These are phyloP conservation scores for Dryas iulia DNA, from an alignment of 1,140 invertebrate genomes.

Conservation along the genomic window DNA sequence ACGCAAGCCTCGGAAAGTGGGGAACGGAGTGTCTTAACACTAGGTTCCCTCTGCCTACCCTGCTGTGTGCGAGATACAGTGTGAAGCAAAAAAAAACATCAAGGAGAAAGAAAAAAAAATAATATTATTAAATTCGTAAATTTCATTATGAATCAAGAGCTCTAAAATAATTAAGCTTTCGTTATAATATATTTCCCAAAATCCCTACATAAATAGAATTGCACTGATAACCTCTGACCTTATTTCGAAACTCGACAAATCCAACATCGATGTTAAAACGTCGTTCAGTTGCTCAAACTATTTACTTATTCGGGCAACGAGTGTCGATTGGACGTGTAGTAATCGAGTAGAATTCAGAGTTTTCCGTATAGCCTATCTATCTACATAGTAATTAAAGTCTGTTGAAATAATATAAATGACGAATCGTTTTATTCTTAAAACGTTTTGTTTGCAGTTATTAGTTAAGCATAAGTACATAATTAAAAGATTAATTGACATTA, in stretches of 20 bases:
- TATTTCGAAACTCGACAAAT: slow-evolving; percentile 38
- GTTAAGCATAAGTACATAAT: too few species aligned
- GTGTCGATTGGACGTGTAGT: slow-evolving; percentile 30
- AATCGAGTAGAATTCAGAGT: slow-evolving; percentile 36
- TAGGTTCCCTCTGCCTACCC: too few species aligned
- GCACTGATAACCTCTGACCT: slow-evolving; percentile 6
- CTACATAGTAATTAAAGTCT: slow-evolving; percentile 31
- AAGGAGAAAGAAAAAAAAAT: too few species aligned
- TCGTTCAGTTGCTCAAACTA: slow-evolving; percentile 46
- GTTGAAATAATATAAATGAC: slow-evolving; percentile 29
- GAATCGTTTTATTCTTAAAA: slow-evolving; percentile 2
- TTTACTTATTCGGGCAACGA: slow-evolving; percentile 53
- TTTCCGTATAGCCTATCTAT: slow-evolving; percentile 26
- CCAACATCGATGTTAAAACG: slow-evolving; percentile 45
- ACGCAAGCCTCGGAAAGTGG: too few species aligned
- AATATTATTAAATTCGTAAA: too few species aligned
- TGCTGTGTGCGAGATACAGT: too few species aligned
- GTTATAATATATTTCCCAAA: not conserved
- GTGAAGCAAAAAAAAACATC: too few species aligned
- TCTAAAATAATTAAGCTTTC: too few species aligned
- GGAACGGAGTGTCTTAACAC: too few species aligned
- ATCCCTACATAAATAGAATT: not conserved
- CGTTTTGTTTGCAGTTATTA: not conserved
- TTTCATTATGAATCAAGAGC: too few species aligned
- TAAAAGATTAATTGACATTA: too few species aligned